phyloP scores from a whole-genome alignment of 1,140 invertebrate species.

The Andricus grossulariae region DNA sequence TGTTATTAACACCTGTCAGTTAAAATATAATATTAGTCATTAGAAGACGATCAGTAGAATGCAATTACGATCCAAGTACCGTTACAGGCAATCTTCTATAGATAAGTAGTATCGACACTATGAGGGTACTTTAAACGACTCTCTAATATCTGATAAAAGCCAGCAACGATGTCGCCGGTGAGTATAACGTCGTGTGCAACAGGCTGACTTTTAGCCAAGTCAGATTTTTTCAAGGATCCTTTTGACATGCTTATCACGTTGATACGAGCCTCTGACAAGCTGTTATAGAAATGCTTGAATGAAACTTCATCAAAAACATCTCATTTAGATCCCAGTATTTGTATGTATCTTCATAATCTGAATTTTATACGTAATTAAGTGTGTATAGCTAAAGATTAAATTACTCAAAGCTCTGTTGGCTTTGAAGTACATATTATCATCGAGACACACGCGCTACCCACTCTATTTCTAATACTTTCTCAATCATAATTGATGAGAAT shows the following conservation, averaged over 20 bases:
- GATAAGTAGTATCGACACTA: not conserved
- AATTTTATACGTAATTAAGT: too few relatives aligned
- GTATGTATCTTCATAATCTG: too few relatives aligned
- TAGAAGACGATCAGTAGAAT: not conserved
- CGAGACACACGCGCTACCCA: too few relatives aligned
- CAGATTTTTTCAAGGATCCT: constrained; percentile 11
- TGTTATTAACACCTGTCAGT: not conserved
- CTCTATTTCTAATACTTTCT: too few relatives aligned
- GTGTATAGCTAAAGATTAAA: too few relatives aligned
- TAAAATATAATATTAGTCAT: not conserved
- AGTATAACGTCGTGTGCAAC: not conserved
- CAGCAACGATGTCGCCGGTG: not conserved
- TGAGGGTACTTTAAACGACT: not conserved
- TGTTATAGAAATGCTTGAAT: too few relatives aligned
- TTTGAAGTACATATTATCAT: too few relatives aligned
- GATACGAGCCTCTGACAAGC: not conserved
- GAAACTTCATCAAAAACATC: too few relatives aligned
- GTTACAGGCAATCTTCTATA: not conserved
- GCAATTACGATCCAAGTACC: not conserved
- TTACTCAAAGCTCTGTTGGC: too few relatives aligned
- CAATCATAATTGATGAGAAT: too few relatives aligned
- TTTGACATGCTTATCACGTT: not conserved
- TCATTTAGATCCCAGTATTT: too few relatives aligned
- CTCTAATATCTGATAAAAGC: constrained; percentile 20
- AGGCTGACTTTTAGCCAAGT: constrained; percentile 6